phyloP scores from a whole-genome alignment of 1,140 invertebrate genomes.

The Eueides isabella region DNA sequence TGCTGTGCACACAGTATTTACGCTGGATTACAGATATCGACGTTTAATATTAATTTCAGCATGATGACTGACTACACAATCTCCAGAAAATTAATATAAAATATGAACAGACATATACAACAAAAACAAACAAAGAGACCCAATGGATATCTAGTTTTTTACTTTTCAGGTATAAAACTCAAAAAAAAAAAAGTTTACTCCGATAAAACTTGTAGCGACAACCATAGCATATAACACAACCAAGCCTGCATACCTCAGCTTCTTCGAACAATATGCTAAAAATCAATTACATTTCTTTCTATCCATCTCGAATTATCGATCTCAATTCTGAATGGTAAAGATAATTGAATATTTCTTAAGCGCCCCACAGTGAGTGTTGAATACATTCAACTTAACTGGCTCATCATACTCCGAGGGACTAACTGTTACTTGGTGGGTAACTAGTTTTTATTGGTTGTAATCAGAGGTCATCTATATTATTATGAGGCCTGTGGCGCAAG shows the following conservation, averaged over 20 bases:
- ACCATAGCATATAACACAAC: background rate
- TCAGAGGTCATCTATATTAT: conserved; percentile 40
- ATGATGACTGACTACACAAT: too few species aligned
- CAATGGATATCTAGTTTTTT: too few species aligned
- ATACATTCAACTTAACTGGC: conserved; percentile 26
- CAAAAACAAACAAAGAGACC: too few species aligned
- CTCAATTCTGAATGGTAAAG: conserved; percentile 35
- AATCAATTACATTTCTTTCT: conserved; percentile 27
- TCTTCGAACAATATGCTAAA: conserved; percentile 29
- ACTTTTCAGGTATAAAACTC: too few species aligned
- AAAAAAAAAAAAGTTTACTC: too few species aligned
- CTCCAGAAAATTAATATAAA: too few species aligned
- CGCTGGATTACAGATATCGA: background rate
- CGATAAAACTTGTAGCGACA: too few species aligned
- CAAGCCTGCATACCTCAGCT: background rate
- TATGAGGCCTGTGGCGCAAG: too few species aligned
- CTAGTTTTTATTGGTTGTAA: conserved; percentile 40
- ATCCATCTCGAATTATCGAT: conserved; percentile 29
- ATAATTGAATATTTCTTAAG: conserved; percentile 44
- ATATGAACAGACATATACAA: too few species aligned
- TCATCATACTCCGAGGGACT: conserved; percentile 35
- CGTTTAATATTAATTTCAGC: too few species aligned
- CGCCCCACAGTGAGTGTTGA: conserved; percentile 31
- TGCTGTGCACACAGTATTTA: too few species aligned
- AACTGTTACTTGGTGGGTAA: conserved; percentile 45